phyloP scores from a whole-genome alignment of 2,888 invertebrate genomes.

The Leptinotarsa rubiginosa region DNA sequence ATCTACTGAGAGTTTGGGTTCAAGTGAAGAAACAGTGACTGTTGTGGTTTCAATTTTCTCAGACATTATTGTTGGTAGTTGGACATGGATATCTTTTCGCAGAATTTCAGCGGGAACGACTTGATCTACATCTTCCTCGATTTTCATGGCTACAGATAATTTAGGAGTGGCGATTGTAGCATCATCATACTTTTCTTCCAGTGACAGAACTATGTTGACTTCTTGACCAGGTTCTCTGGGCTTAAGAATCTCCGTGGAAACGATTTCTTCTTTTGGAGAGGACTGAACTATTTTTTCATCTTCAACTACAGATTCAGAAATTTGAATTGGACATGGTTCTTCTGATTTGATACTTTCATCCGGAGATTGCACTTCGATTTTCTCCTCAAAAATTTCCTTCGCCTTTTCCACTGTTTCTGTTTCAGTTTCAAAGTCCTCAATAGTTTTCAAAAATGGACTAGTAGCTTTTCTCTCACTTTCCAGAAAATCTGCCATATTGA shows the following conservation, averaged over 20 bases:
- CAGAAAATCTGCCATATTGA: conserved; percentile 43
- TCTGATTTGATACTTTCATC: not conserved
- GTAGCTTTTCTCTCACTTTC: conserved; percentile 43
- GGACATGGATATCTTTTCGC: conserved; percentile 60
- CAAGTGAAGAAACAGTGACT: conserved; percentile 54
- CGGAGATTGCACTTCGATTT: conserved; percentile 7
- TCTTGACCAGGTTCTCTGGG: conserved; percentile 57
- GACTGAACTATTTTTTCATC: not conserved
- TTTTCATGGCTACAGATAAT: conserved; percentile 57
- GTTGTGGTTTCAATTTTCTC: conserved; percentile 45
- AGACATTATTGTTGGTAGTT: conserved; percentile 54
- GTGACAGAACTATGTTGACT: conserved; percentile 61
- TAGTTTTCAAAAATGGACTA: conserved; percentile 1
- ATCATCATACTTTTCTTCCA: conserved; percentile 66
- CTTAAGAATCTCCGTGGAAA: not conserved
- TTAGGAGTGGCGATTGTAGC: conserved; percentile 61
- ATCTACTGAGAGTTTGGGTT: conserved; percentile 59
- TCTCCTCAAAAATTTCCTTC: not conserved
- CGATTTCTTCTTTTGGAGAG: not conserved
- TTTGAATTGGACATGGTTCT: conserved; percentile 9
- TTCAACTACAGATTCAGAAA: not conserved
- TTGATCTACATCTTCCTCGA: conserved; percentile 56
- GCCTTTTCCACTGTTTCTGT: not conserved
- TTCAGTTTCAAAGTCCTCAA: conserved; percentile 2
- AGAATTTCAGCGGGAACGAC: conserved; percentile 52